Conservation (phyloP, 2,113 vertebrate genomes). For the Catharus fuscescens region DNA sequence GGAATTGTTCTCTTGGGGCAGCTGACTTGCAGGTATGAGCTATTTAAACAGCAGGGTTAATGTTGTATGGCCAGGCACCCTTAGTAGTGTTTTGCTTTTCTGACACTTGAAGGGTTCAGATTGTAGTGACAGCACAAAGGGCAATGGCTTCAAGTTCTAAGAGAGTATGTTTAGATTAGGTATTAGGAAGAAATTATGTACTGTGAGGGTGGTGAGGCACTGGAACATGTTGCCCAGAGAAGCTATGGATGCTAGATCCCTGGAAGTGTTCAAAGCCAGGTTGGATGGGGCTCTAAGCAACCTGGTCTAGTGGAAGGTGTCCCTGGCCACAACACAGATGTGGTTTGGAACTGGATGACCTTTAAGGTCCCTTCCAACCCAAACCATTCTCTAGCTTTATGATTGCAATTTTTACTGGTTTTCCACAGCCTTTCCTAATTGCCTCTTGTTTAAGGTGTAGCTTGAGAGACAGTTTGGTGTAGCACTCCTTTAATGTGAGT, state of each 20-base stretch:
- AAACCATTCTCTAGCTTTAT: neutral
- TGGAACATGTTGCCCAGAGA: neutral
- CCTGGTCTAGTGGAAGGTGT: neutral
- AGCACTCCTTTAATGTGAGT: fast-evolving
- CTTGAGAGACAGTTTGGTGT: neutral
- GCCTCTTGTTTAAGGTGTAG: neutral
- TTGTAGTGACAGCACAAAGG: neutral
- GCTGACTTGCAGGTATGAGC: fast-evolving
- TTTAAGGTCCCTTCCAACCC: neutral
- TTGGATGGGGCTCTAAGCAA: neutral
- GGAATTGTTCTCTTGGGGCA: neutral
- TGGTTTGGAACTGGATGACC: neutral
- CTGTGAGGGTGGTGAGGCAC: too few species aligned
- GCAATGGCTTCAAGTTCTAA: neutral
- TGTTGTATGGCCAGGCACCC: neutral
- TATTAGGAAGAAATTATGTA: neutral
- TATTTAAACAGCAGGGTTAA: neutral
- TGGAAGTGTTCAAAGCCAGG: neutral
- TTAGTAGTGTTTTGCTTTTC: neutral
- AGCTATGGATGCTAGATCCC: neutral
- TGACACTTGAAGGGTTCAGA: neutral
- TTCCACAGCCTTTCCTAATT: neutral
- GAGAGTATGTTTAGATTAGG: neutral
- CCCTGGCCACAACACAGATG: too few species aligned
- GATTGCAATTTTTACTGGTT: neutral